Base-by-base conservation (phyloP, 2,797 vertebrate species). In the Triplophysa yarkandensis region DNA sequence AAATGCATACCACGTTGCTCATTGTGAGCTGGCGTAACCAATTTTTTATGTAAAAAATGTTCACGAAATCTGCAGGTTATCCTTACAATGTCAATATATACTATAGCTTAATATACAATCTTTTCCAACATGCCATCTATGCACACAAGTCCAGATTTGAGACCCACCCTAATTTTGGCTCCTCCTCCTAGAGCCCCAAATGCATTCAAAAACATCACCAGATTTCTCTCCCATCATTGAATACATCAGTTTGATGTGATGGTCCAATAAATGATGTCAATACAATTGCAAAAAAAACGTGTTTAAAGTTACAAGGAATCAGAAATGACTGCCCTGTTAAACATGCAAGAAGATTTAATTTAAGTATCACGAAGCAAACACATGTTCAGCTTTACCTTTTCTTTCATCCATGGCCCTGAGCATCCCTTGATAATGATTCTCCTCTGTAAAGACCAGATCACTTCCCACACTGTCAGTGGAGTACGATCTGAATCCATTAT, bases 391-490 rank as follows among this genome's bases (percentile, higher is more conserved):
- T 34, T 79, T 92, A 93, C 92, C 92, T 92, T 92, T 93, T 79
- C 83, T 90, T 87, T 72, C 50, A 13, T 89, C 90, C 77, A 60
- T 88, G 74, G 88, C 54, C 68, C 17, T 86, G 43, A 93, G 89
- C 81, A 84, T 78, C 69, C 86, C 88, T 71, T 91, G 88, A 75
- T 87, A 89, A 74, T 70, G 81, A 16, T 79, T 64, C 13, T 92
- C 90, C 17, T 92, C 90, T 30, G 85, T 55, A 77, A 91, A 92
- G 68, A 91, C 89, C 55, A 66, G 68, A 16, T 92, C 91, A 79
- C 90, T 92, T 4, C 86, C 80, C 74, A 85, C 46, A 16, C 90
- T 92, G 78, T 90, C 90, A 7, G 87, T 86, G 3, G 91, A 91
- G 77, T 85, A 84, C 34, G 77, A 85, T 55, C 87, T 87, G 77